phyloP scores from a whole-genome alignment of 2,113 vertebrate species.

The Morone chrysops region DNA sequence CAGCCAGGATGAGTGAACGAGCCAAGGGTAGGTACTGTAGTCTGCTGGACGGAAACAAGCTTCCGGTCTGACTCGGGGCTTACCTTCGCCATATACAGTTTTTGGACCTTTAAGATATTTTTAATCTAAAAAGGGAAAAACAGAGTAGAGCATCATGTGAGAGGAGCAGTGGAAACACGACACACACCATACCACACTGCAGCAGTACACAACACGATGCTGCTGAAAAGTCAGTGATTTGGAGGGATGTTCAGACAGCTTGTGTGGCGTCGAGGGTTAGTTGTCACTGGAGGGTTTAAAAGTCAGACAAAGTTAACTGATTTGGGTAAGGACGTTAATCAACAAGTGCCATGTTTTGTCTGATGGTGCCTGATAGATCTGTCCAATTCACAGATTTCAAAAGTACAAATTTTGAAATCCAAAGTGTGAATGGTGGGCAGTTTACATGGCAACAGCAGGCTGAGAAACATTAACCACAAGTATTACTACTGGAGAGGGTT shows the following conservation, averaged over 20 bases:
- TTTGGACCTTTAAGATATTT: conserved; percentile 86
- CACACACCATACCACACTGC: conserved; percentile 55
- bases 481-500: conserved; percentile 46
- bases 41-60: conserved; percentile 68
- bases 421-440: conserved; percentile 39
- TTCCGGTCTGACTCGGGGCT: conserved; percentile 82
- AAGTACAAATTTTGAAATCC: conserved; percentile 39
- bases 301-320: conserved; percentile 56
- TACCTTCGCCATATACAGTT: conserved; percentile 92
- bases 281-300: conserved; percentile 49
- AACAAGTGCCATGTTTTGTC: conserved; percentile 42
- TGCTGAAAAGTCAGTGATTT: conserved; percentile 10
- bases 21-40: conserved; percentile 45
- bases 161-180: conserved; percentile 64
- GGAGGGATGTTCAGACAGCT: conserved; percentile 40
- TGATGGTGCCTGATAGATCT: conserved; percentile 41
- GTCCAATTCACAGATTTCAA: conserved; percentile 37
- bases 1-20: conserved; percentile 73
- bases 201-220: conserved; percentile 58
- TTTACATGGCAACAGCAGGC: conserved; percentile 67
- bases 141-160: conserved; percentile 84
- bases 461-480: conserved; percentile 42
- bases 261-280: conserved; percentile 58
- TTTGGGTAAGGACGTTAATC: conserved; percentile 41
- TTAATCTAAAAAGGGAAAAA: conserved; percentile 92